Conservation (phyloP, 2,797 vertebrate species). For the Gymnothorax reevesii region DNA sequence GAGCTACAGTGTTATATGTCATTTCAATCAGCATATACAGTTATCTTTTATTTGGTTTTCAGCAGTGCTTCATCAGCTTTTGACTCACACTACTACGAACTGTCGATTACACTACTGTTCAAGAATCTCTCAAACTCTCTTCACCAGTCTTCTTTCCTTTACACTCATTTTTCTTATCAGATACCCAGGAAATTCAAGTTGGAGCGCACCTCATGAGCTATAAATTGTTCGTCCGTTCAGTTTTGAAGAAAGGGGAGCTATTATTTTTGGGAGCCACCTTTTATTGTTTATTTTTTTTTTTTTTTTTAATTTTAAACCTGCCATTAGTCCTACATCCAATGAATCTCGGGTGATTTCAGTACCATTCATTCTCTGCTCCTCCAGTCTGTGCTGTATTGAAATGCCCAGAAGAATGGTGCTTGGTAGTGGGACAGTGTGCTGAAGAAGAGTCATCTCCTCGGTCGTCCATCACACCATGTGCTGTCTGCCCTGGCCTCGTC, state of each 20-base stretch:
- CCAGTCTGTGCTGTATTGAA: not conserved
- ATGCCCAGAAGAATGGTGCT: not conserved
- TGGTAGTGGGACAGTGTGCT: too few relatives aligned
- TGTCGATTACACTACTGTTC: not conserved
- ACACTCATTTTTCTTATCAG: not conserved
- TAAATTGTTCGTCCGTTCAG: not conserved
- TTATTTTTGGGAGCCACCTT: too few relatives aligned
- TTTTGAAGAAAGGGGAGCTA: not conserved
- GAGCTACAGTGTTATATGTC: not conserved
- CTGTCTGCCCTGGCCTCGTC: not conserved
- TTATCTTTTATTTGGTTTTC: not conserved
- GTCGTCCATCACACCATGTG: not conserved
- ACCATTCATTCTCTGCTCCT: not conserved
- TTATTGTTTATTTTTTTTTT: not conserved
- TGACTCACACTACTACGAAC: not conserved
- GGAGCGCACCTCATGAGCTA: slow-evolving; percentile 13
- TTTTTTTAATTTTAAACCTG: not conserved
- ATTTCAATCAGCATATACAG: too few relatives aligned
- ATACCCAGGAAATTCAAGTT: not conserved
- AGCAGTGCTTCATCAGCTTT: not conserved
- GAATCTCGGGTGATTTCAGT: not conserved
- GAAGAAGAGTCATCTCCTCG: not conserved
- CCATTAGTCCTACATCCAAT: not conserved
- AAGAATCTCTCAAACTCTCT: not conserved
- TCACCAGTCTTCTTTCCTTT: not conserved